A percentile compares a stretch with the other conserved stretches of the same genome.
These are phyloP conservation scores for Thripadectes ignobilis DNA, from an alignment of 2,797 vertebrate genomes.

Conservation along the genomic window DNA sequence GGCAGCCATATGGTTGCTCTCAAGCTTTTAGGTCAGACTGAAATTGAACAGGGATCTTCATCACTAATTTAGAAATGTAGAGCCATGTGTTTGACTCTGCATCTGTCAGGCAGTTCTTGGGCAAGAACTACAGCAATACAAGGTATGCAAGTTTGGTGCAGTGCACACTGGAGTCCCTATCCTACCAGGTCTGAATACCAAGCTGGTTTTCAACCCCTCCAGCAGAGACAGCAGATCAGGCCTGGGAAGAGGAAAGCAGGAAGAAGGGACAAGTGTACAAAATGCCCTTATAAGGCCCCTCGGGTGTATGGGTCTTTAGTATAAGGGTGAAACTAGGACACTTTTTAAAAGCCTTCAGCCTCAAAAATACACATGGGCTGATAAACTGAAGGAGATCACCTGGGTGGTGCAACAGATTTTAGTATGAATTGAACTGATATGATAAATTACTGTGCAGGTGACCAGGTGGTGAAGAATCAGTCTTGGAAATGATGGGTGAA, in stretches of 20 bases:
- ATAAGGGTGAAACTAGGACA: background rate
- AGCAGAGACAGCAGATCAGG: background rate
- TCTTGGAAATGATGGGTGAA: background rate
- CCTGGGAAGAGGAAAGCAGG: background rate
- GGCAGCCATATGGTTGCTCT: constrained; percentile 22
- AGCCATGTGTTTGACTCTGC: background rate
- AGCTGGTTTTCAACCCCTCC: background rate
- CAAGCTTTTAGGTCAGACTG: background rate
- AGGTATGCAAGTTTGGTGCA: background rate
- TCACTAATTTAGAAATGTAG: constrained; percentile 4
- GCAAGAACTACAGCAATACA: background rate
- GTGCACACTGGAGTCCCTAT: rapidly evolving
- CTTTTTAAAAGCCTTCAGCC: background rate
- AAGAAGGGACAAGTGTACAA: background rate
- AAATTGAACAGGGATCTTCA: background rate
- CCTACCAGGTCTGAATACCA: background rate
- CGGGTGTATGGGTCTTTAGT: background rate
- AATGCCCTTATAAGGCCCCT: background rate
- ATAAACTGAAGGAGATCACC: background rate
- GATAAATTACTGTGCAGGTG: background rate
- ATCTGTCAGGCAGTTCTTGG: background rate
- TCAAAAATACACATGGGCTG: background rate
- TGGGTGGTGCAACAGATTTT: background rate
- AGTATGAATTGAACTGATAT: background rate
- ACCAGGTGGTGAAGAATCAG: background rate